Evolutionary conservation across 53 echinoderm and acorn worm genomes (phyloP), one percentile per base, ranked within the genome.

Genomic region (Crossaster papposus): DNA sequence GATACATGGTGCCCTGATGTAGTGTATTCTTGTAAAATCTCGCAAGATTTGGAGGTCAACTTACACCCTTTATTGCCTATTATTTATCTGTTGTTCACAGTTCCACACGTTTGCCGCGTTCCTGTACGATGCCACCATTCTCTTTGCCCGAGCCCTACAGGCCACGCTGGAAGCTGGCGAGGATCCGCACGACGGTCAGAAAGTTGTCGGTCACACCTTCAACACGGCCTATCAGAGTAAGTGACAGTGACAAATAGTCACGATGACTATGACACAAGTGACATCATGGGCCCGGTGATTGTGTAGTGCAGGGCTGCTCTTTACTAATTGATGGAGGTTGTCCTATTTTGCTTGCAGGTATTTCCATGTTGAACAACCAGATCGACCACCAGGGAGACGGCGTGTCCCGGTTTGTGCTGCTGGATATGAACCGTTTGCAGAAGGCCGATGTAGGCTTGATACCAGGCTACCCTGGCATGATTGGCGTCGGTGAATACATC

Each of bases 381-480:
- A 95, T 96, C 14, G 97, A 97, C 84, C 90, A 82, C n/a, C 91
- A 92, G 12, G 95, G 95, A 1, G 94, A 97, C 34, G 93, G 94
- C 24, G 89, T 92, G 8, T 75, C 89, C 22, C 78, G 89, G 2
- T 94, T 89, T 36, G 83, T 91, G 24, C 64, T 97, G 26, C 76
- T 91, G 53, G 89, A 89, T n/a, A 81, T 78, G 73, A 89, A 92
- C 50, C 70, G 74, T 29, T 88, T 97, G 1, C 70, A 72, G 13
- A 73, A 81, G 9, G 91, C 81, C 15, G 90, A 94, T 23, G 71
- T 33, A 18, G 81, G 88, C 8, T 36, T 78, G 8, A 26, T 78
- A 8, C 32, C 82, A 0, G 96, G 94, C 10, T 81, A 83, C 2
- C 90, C 89, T 9, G 94, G 90, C 4, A 84, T 93, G 84, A 80